Evolutionary conservation across 2,888 invertebrate species (phyloP).

Genomic region (Marasmarcha lunaedactyla): DNA sequence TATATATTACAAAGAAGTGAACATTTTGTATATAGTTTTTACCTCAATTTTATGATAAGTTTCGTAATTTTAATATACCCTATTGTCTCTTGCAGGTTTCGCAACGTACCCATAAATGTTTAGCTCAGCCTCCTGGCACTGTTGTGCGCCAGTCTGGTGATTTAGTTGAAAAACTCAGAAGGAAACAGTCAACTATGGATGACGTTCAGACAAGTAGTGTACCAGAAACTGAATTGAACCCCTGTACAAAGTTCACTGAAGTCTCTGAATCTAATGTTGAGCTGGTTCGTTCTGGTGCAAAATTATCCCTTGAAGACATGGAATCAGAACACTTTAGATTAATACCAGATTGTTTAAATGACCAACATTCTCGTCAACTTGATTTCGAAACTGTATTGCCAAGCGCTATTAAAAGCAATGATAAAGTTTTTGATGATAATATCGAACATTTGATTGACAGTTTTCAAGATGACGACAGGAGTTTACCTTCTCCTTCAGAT

Average conservation of each 20-base stretch:
- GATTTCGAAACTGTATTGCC: conserved; percentile 2
- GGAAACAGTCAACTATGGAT: conserved; percentile 32
- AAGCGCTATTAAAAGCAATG: conserved; percentile 12
- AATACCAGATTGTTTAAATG: conserved; percentile 26
- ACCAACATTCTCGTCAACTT: neutral
- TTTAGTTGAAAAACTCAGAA: conserved; percentile 60
- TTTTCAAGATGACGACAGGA: conserved; percentile 48
- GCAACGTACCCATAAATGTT: conserved; percentile 85
- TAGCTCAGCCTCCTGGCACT: conserved; percentile 71
- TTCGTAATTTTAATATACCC: too few relatives aligned
- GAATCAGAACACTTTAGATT: conserved; percentile 54
- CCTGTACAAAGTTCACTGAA: conserved; percentile 17
- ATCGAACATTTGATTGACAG: conserved; percentile 40
- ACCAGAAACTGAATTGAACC: conserved; percentile 11
- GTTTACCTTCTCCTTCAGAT: conserved; percentile 74
- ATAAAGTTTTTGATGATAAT: conserved; percentile 47
- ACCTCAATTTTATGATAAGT: neutral
- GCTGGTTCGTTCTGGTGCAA: conserved; percentile 52
- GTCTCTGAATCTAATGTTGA: conserved; percentile 54
- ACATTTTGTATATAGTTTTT: neutral
- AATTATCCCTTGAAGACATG: conserved; percentile 58
- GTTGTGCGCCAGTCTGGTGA: conserved; percentile 61
- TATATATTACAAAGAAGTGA: too few relatives aligned
- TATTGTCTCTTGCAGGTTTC: conserved; percentile 76
- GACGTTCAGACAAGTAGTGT: conserved; percentile 8